phyloP scores from a whole-genome alignment of 2,113 vertebrate species.

The Aphelocoma coerulescens region DNA sequence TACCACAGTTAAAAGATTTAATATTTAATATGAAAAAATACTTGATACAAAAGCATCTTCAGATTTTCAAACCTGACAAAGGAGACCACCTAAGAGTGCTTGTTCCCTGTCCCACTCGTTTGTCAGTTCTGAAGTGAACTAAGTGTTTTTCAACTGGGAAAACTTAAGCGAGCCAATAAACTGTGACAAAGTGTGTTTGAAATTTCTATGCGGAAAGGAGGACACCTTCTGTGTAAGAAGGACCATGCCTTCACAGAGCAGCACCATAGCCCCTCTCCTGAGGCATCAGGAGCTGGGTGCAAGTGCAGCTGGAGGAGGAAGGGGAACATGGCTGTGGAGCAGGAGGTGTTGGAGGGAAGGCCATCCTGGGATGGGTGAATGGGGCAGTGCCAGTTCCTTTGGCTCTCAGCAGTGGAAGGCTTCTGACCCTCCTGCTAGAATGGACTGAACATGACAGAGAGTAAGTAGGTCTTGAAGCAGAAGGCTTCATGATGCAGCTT shows the following conservation, averaged over 20 bases:
- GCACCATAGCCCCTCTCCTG: neutral
- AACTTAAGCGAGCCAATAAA: neutral
- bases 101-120: neutral
- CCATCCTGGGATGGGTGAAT: rapidly evolving
- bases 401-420: neutral
- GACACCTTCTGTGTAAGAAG: rapidly evolving
- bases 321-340: neutral
- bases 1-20: neutral
- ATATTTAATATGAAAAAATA: neutral
- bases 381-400: rapidly evolving
- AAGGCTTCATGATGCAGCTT: neutral
- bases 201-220: neutral
- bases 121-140: neutral
- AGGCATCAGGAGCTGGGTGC: neutral
- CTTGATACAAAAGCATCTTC: neutral
- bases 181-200: rapidly evolving
- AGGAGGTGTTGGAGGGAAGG: neutral
- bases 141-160: neutral
- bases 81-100: neutral
- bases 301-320: neutral
- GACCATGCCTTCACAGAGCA: rapidly evolving
- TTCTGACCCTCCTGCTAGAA: neutral
- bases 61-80: neutral
- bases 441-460: neutral
- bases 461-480: neutral